Base-by-base conservation (phyloP, 2,797 vertebrate species). In the Pseudocheirus occidentalis region DNA sequence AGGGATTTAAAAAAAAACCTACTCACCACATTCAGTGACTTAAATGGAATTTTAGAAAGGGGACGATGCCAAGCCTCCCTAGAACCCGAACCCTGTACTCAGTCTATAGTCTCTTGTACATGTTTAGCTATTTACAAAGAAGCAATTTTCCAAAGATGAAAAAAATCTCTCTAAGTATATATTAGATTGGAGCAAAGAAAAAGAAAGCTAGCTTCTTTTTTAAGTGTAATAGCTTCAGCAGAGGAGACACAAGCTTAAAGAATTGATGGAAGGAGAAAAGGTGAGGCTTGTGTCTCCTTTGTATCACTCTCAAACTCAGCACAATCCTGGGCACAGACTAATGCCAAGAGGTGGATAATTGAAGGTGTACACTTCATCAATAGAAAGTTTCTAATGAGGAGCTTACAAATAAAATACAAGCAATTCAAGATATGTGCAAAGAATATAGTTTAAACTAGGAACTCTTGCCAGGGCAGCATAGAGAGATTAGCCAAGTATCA, bases 151-250 rank as follows among this genome's bases (percentile, higher is more conserved):
- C 16, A 62, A 21, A 91, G 14, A 66, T 11, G 29, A 91, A 57
- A 94, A 94, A 40, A 91, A 94, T 54, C 55, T 50, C 90, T 91
- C 6, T 27, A 91, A 91, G 13, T 73, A 59, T 73, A 31, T 91
- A 12, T 90, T 59, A 58, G 46, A 55, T 55, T 3, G 40, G 27
- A 31, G 53, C 50, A 34, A 55, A 91, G 54, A 31, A 87, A 92
- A 50, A 34, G 18, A 81, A 91, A 53, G 52, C 52, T 46, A 91
- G 50, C 52, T 91, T 14, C 62, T 57, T 56, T 56, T 46, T 57
- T n/a, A 73, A 91, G 21, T 34, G 81, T 54, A 94, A 31, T 73
- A 81, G 56, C 24, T 52, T 73, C 53, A 54, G 62, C 27, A 4
- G 34, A 5, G 4, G 53, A 94, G 54, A 90, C 73, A 40, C 18